Conservation (phyloP, 2,888 invertebrate species). For the Deilephila elpenor region DNA sequence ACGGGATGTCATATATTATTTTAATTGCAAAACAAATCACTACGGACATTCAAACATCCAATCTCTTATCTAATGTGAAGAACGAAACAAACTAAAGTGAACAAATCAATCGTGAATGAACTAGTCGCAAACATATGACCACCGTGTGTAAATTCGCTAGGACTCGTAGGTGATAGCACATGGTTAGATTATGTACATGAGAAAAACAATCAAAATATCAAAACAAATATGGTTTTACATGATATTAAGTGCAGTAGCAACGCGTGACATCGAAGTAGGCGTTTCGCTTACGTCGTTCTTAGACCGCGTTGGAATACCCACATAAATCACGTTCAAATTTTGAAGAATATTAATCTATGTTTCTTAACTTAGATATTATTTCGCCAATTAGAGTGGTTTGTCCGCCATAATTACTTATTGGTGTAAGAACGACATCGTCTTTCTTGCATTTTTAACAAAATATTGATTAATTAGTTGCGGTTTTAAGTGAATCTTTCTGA, state of each 20-base stretch:
- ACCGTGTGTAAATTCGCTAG: slow-evolving; percentile 84
- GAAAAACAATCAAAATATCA: slow-evolving; percentile 52
- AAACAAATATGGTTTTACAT: slow-evolving; percentile 35
- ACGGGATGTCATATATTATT: slow-evolving; percentile 85
- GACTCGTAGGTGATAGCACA: slow-evolving; percentile 66
- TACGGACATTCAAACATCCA: slow-evolving; percentile 82
- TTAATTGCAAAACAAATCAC: slow-evolving; percentile 78
- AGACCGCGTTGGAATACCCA: slow-evolving; percentile 26
- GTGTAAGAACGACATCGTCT: slow-evolving; percentile 13
- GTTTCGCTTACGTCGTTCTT: slow-evolving; percentile 14
- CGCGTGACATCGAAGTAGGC: slow-evolving; percentile 25
- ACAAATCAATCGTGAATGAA: slow-evolving; percentile 76
- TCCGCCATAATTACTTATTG: background rate
- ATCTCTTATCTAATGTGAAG: slow-evolving; percentile 74
- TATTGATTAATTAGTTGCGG: slow-evolving; percentile 7
- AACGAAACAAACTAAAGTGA: slow-evolving; percentile 78
- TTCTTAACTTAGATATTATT: background rate
- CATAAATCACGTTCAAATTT: background rate
- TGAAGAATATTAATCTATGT: background rate
- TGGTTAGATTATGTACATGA: slow-evolving; percentile 57
- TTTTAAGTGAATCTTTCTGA: background rate
- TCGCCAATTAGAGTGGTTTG: background rate
- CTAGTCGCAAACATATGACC: slow-evolving; percentile 82
- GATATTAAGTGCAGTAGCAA: slow-evolving; percentile 25
- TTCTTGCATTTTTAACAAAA: background rate